Percentiles rank a stretch among this genome's conserved stretches.
Conservation (phyloP, 2,888 invertebrate species). For the Diogma glabrata region DNA sequence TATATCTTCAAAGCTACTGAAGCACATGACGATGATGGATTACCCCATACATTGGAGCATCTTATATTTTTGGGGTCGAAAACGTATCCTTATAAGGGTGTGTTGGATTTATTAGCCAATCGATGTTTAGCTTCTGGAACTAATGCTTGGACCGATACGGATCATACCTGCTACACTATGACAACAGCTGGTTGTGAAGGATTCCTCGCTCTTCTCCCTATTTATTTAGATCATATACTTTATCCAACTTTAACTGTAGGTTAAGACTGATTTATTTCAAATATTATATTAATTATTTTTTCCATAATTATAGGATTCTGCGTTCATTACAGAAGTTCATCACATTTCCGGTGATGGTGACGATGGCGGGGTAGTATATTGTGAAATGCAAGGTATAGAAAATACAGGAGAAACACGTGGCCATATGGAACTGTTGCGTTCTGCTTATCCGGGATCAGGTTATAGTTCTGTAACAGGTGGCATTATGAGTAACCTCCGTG, state of each 20-base stretch:
- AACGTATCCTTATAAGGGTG: constrained; percentile 80
- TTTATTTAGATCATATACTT: constrained; percentile 83
- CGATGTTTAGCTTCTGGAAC: constrained; percentile 84
- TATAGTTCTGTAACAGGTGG: constrained; percentile 82
- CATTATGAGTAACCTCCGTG: constrained; percentile 69
- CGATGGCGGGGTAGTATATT: constrained; percentile 91
- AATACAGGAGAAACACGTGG: constrained; percentile 66
- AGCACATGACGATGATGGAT: constrained; percentile 81
- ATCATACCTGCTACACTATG: constrained; percentile 85
- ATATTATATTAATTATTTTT: neutral
- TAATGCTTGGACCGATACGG: constrained; percentile 79
- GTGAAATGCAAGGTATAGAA: constrained; percentile 84
- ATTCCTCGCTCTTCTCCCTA: constrained; percentile 76
- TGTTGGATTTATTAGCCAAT: constrained; percentile 79
- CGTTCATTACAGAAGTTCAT: constrained; percentile 81
- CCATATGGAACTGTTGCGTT: constrained; percentile 49
- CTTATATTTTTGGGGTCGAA: constrained; percentile 84
- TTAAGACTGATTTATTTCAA: constrained; percentile 4
- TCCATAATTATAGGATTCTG: constrained; percentile 49
- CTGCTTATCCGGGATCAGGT: constrained; percentile 70
- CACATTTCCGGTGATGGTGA: constrained; percentile 80
- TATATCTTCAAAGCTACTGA: constrained; percentile 86
- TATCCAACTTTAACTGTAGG: constrained; percentile 64
- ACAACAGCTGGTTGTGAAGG: constrained; percentile 79
- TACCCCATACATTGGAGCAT: constrained; percentile 89